A percentile compares a stretch with the other conserved stretches of the same genome.
Evolutionary conservation across 2,888 invertebrate genomes (phyloP).

Genomic region (Rhagium mordax): DNA sequence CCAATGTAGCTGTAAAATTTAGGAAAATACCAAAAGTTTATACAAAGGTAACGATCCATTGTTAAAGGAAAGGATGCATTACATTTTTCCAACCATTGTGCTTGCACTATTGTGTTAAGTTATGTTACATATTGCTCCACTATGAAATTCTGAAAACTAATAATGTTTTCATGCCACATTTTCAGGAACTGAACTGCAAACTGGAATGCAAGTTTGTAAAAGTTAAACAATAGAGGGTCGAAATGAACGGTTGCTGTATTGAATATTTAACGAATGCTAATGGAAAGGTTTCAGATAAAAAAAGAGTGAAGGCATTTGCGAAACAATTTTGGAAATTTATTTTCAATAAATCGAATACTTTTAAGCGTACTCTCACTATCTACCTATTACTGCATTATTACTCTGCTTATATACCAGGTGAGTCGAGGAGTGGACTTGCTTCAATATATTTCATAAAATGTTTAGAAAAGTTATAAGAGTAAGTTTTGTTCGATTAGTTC

Average conservation of each 20-base stretch:
- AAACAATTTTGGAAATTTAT: not conserved
- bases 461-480: no score
- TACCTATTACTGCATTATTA: no score
- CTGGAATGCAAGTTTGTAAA: conserved; percentile 44
- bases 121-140: conserved; percentile 30
- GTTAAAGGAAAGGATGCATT: conserved; percentile 23
- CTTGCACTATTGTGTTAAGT: conserved; percentile 33
- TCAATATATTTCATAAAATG: no score
- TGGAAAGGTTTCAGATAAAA: conserved; percentile 35
- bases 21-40: conserved; percentile 21
- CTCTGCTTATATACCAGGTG: no score
- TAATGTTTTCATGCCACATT: conserved; percentile 35
- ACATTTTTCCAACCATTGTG: conserved; percentile 31
- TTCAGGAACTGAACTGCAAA: conserved; percentile 37
- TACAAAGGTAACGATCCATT: conserved; percentile 26
- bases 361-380: no score
- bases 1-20: conserved; percentile 18
- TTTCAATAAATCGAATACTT: not conserved
- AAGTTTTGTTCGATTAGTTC: no score
- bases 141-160: conserved; percentile 32
- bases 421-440: no score
- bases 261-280: conserved; percentile 54
- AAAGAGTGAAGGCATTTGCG: not conserved
- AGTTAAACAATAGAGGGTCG: conserved; percentile 46
- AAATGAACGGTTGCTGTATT: conserved; percentile 50